Base-by-base conservation (phyloP, 1,140 invertebrate species). In the Fopius arisanus region DNA sequence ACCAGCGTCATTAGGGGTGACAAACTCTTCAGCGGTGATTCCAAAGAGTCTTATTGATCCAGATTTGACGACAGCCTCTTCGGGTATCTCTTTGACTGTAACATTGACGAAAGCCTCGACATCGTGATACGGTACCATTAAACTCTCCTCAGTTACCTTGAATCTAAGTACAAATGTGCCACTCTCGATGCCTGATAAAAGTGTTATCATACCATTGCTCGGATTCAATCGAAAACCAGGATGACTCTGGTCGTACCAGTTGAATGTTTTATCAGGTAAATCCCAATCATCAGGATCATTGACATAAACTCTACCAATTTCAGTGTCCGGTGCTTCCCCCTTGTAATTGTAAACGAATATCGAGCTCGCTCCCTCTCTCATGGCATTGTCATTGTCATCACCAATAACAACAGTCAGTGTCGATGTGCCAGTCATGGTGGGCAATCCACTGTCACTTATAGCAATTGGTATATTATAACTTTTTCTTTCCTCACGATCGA, bases 231-330 rank as follows among this genome's bases (percentile, higher is more conserved):
- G 84, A 82, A 96, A 96, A 70, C 92, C 88, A 0, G 91, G 86
- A 75, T 91, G 86, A 0, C 86, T 78, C 1, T 82, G 81, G 33
- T 86, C 84, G 12, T 31, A n/a, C 94, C 94, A 95, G 10, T 86
- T 84, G 78, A 97, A 98, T 1, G 88, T 82, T 87, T 98, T 98
- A 82, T 98, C 96, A 0, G 91, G 91, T 48, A 97, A 86, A 87
- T 98, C 97, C 96, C 96, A 98, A 83, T 98, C 97, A 82, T 98
- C 97, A 0, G 91, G 89, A 87, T 98, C 97, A 29, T 95, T 90
- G 0, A 97, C 96, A 84, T 95, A 98, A 0, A 98, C 96, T 23
- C 95, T 88, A 0, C 97, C 97, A 54, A 98, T 96, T 75, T 93
- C 90, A 0, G 93, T 94, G 68, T 93, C 91, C 0, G 92, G 93